Percentiles rank a stretch among this genome's conserved stretches.
These are phyloP conservation scores for Empis livida DNA, from an alignment of 2,888 invertebrate genomes.

Conservation along the genomic window DNA sequence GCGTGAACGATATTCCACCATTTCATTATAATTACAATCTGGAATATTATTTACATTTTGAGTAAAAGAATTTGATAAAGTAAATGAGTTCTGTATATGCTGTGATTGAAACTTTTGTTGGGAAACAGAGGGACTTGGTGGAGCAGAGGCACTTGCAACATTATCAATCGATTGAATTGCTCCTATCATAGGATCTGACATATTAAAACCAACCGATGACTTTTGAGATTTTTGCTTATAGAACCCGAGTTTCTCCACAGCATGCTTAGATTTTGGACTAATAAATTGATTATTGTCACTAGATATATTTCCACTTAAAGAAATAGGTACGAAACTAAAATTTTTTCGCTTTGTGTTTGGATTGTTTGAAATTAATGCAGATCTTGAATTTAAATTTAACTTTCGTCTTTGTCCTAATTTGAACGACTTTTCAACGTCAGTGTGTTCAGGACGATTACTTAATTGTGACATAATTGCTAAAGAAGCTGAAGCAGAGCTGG, in stretches of 20 bases:
- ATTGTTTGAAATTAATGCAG: no score
- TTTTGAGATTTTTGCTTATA: constrained; percentile 29
- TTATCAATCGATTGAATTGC: background rate
- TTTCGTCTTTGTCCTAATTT: constrained; percentile 15
- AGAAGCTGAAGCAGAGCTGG: constrained; percentile 36
- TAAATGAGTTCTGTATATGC: constrained; percentile 23
- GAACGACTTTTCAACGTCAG: constrained; percentile 12
- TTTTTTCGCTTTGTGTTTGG: background rate
- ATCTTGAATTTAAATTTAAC: constrained; percentile 10
- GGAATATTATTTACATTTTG: background rate
- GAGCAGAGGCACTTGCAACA: constrained; percentile 40
- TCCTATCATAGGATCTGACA: constrained; percentile 18
- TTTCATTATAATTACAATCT: constrained; percentile 5
- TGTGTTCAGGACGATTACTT: constrained; percentile 24
- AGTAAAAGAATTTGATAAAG: background rate
- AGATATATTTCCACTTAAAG: constrained; percentile 5
- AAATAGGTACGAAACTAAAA: constrained; percentile 4
- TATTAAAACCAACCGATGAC: constrained; percentile 7
- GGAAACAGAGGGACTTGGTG: constrained; percentile 46
- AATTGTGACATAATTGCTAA: constrained; percentile 32
- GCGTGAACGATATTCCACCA: constrained; percentile 46
- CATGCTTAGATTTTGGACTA: constrained; percentile 65
- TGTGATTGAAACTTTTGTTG: constrained; percentile 14
- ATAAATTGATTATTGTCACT: constrained; percentile 64
- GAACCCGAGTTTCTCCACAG: constrained; percentile 43